Evolutionary conservation across 1,140 invertebrate genomes (phyloP).

Genomic region (Lamellibrachia luymesi): DNA sequence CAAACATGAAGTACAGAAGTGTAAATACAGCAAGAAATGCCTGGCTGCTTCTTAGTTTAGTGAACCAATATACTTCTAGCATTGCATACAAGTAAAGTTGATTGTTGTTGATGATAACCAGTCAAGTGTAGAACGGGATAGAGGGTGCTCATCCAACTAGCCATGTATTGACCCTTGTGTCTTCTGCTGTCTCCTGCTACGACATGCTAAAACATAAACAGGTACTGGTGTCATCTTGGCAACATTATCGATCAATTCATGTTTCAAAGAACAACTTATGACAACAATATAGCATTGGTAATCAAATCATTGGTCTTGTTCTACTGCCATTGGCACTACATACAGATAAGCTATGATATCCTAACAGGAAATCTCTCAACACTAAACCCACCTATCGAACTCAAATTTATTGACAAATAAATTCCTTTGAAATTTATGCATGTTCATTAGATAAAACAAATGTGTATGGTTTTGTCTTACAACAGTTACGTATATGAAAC

Average conservation of each 20-base stretch:
- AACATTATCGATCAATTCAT: background rate
- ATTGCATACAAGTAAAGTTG: background rate
- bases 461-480: background rate
- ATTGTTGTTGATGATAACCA: background rate
- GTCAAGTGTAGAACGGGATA: background rate
- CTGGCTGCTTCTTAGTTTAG: background rate
- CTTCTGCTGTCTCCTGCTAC: background rate
- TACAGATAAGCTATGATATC: background rate
- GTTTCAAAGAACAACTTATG: background rate
- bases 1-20: background rate
- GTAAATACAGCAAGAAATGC: background rate
- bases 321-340: too few species aligned
- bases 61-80: background rate
- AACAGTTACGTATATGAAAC: background rate
- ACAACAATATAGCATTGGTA: too few species aligned
- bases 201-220: background rate
- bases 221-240: too few species aligned
- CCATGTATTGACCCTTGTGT: background rate
- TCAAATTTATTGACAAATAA: background rate
- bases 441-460: background rate
- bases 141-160: background rate
- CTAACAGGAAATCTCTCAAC: background rate
- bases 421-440: background rate
- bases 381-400: background rate
- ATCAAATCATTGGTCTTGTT: too few species aligned